A percentile compares a stretch with the other conserved stretches of the same genome.
phyloP scores from a whole-genome alignment of 2,113 vertebrate species.

The Opisthocomus hoazin region DNA sequence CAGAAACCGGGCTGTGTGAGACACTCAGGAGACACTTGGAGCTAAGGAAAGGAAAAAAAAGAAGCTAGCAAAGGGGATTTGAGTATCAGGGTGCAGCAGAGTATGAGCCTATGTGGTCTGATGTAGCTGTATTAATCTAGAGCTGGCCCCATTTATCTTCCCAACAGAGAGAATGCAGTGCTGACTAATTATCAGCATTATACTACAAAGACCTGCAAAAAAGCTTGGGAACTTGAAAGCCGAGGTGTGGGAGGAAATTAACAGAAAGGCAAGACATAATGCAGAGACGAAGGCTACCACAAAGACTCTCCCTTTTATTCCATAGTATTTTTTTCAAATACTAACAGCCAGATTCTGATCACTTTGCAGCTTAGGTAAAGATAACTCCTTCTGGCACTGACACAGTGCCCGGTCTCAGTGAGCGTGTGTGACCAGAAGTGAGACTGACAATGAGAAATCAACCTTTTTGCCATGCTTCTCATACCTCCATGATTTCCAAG shows the following conservation, averaged over 20 bases:
- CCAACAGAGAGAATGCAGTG: background rate
- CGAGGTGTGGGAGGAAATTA: background rate
- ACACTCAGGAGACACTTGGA: background rate
- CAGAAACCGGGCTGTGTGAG: rapidly evolving
- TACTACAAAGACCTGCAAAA: background rate
- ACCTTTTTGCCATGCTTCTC: background rate
- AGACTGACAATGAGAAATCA: background rate
- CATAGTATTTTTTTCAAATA: background rate
- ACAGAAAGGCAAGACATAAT: background rate
- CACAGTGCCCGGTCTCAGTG: rapidly evolving
- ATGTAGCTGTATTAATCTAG: background rate
- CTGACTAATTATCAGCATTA: background rate
- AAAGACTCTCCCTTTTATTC: background rate
- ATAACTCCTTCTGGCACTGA: background rate
- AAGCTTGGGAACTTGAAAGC: background rate
- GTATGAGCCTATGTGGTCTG: background rate
- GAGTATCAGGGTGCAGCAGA: background rate
- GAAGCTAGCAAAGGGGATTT: background rate
- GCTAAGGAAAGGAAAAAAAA: background rate
- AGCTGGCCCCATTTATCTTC: background rate
- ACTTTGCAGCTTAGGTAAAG: background rate
- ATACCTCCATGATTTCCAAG: background rate
- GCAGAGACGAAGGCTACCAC: background rate
- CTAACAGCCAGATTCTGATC: background rate
- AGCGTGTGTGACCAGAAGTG: background rate